Evolutionary conservation across 2,888 invertebrate genomes (phyloP).

Genomic region (Pollenia angustigena): DNA sequence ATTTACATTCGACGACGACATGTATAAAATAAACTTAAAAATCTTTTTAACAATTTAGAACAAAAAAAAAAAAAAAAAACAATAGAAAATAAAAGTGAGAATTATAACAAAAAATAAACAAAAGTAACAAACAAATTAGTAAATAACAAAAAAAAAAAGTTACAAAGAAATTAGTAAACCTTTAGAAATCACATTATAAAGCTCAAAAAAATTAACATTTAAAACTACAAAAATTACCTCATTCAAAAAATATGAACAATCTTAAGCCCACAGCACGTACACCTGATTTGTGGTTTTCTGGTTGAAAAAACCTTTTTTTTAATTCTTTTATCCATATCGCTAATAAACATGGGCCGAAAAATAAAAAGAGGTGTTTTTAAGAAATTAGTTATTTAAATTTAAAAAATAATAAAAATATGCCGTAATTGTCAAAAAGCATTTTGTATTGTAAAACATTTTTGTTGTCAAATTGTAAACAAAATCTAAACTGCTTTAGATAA

Average conservation of each 20-base stretch:
- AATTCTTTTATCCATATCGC: background rate
- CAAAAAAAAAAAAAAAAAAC: conserved; percentile 2
- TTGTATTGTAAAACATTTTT: too few species aligned
- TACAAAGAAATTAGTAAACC: background rate
- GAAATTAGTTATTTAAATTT: conserved; percentile 30
- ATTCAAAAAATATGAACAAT: background rate
- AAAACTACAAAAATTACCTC: conserved; percentile 5
- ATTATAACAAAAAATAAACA: conserved; percentile 36
- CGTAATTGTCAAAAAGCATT: too few species aligned
- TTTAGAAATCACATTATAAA: background rate
- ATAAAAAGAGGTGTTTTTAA: background rate
- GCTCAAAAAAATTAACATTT: background rate
- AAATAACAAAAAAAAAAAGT: background rate
- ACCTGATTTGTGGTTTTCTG: conserved; percentile 21
- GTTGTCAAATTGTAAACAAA: too few species aligned
- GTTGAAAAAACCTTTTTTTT: background rate
- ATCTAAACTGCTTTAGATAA: too few species aligned
- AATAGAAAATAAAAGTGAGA: conserved; percentile 30
- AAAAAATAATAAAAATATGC: background rate
- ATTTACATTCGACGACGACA: background rate
- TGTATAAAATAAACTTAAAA: too few species aligned
- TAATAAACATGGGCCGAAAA: background rate
- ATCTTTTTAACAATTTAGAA: background rate
- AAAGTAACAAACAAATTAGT: conserved; percentile 48
- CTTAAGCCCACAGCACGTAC: background rate